Evolutionary conservation across 2,113 vertebrate species (phyloP), one percentile per base, ranked within the genome.

Genomic region (Limnothrissa miodon): DNA sequence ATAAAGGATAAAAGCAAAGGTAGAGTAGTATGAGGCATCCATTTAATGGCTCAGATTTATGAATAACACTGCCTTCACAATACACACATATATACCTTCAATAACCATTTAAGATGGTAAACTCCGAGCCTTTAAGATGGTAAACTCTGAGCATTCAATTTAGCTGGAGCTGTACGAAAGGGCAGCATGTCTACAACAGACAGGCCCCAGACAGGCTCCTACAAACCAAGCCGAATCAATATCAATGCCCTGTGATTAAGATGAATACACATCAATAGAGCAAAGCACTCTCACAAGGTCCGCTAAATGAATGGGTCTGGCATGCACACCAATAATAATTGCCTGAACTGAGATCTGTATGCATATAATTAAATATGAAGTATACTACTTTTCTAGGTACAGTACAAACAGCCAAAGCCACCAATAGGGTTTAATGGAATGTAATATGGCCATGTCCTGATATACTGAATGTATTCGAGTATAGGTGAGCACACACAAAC

Each of bases 301-400:
- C 15, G 66, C 66, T 74, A 74, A 74, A 33, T 74, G 66, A 74
- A 74, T 74, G 66, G 66, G 66, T 13, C 25, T 74, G 36, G 33
- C 66, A 36, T 74, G 29, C 66, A 39, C 33, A 74, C 11, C 1
- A 74, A 33, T 17, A 74, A 5, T 13, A 36, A 74, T 36, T 33
- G 36, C 13, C 29, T 74, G 15, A 36, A 36, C 17, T 33, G 29
- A 36, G 33, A 17, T 29, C 62, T 29, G 46, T 15, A 70, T 11
- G 15, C 62, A 33, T 11, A 25, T 23, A 62, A 62, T 66, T 66
- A 29, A 5, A 66, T 7, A 66, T 66, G 5, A 25, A 66, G 59
- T 11, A 59, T 2, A 23, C 21, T 66, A 33, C 25, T 15, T 15
- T 4, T 70, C 25, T 70, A 70, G 36, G n/a, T n/a, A 70, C 25